These are phyloP conservation scores for Heliocidaris erythrogramma DNA, from an alignment of 35 echinoderm and acorn worm genomes.

Conservation along the genomic window DNA sequence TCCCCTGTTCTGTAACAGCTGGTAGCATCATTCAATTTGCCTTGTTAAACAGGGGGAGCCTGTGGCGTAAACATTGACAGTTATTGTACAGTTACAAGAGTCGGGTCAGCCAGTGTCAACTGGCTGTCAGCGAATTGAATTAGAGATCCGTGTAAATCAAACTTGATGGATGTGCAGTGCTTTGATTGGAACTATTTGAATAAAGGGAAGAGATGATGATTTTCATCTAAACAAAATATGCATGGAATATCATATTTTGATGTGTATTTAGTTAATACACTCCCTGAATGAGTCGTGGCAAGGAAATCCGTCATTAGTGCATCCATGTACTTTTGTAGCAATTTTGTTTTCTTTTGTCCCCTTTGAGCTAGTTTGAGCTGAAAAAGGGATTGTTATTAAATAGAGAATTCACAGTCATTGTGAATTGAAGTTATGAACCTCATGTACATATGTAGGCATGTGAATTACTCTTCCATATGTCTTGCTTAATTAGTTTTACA, in stretches of 20 bases:
- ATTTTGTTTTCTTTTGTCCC: not conserved
- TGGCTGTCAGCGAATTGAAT: slow-evolving; percentile 17
- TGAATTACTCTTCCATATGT: no score
- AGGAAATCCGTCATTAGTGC: not conserved
- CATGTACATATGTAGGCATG: no score
- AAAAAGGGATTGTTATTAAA: no score
- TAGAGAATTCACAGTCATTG: no score
- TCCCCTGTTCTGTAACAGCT: not conserved
- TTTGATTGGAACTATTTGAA: not conserved
- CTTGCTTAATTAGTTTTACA: not conserved
- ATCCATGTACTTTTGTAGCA: not conserved
- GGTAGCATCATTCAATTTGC: slow-evolving; percentile 25
- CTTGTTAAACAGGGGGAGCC: slow-evolving; percentile 7
- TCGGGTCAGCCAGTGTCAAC: not conserved
- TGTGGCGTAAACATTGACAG: slow-evolving; percentile 18
- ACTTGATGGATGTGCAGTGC: not conserved
- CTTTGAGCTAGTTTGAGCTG: not conserved
- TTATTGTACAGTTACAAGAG: slow-evolving; percentile 36
- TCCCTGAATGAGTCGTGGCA: not conserved
- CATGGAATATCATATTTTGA: not conserved
- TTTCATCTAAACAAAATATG: not conserved
- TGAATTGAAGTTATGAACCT: no score
- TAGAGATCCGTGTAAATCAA: not conserved
- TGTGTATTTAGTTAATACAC: not conserved
- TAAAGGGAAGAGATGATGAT: not conserved